Percentiles rank a stretch among this genome's conserved stretches.
Conservation (phyloP, 2,113 vertebrate genomes). For the Oenanthe melanoleuca region DNA sequence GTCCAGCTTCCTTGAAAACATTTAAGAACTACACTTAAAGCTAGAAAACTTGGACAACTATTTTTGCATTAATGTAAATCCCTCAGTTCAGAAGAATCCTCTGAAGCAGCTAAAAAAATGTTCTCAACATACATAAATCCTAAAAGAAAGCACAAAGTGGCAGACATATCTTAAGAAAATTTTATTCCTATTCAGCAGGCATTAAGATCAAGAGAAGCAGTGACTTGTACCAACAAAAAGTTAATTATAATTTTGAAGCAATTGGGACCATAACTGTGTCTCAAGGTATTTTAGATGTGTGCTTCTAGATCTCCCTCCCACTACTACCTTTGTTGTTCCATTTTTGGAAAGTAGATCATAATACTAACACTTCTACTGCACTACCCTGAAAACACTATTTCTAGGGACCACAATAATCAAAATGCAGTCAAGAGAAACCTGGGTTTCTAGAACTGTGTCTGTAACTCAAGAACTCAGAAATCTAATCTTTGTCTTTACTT, state of each 20-base stretch:
- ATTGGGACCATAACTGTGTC: neutral
- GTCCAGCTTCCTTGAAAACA: neutral
- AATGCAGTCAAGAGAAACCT: neutral
- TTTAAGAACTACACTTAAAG: neutral
- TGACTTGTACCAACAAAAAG: slow-evolving; percentile 47
- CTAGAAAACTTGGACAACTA: neutral
- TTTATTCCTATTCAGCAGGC: neutral
- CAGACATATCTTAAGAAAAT: neutral
- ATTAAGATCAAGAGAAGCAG: slow-evolving; percentile 14
- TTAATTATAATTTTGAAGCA: slow-evolving; percentile 29
- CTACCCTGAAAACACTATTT: neutral
- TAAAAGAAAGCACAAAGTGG: slow-evolving; percentile 53
- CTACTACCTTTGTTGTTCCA: neutral
- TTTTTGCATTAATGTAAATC: neutral
- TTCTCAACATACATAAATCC: slow-evolving; percentile 50
- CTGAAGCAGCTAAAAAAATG: slow-evolving; percentile 41
- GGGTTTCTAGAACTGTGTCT: neutral
- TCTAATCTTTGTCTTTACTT: neutral
- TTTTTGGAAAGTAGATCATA: neutral
- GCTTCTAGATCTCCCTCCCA: neutral
- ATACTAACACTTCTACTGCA: neutral
- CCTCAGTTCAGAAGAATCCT: neutral
- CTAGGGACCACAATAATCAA: neutral
- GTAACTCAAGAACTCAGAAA: neutral
- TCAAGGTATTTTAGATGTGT: slow-evolving; percentile 10